Base-by-base conservation (phyloP, 2,113 vertebrate species). In the Apteryx mantelli region DNA sequence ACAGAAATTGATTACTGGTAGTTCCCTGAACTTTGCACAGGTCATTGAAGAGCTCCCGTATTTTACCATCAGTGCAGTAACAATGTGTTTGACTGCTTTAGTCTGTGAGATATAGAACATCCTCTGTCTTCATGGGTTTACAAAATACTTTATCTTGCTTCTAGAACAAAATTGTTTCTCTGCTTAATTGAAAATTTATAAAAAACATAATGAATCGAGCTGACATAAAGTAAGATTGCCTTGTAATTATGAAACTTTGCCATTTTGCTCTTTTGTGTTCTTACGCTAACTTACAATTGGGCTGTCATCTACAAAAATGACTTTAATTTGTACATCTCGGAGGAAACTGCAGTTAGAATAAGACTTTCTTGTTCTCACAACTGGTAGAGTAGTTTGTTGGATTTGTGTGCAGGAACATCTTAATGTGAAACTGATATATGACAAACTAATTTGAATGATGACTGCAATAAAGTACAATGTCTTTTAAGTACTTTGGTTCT, bases 201-300 rank as follows among this genome's bases (percentile, higher is more conserved):
- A 70, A 93, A 48, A 12, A 26, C 75, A n/a, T 74, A 70, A 63
- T 88, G 70, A 80, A 63, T 63, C 4, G 6, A 25, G 44, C 30
- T 97, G 92, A 96, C 58, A 70, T 48, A 46, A 66, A 80, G 60
- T 65, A 80, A 86, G 78, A 92, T 93, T 96, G 89, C 55, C 40
- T 11, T 58, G 40, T 74, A 53, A 91, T 92, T 85, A 89, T 34
- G 44, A 88, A 82, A 80, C 48, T 24, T 34, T 28, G 69, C 58
- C 61, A 85, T 93, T 92, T 86, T 95, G 58, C 60, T 90, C 71
- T 66, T 90, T 60, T 80, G 38, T 92, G 86, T 82, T 89, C 64
- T 74, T 77, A 24, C 48, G 80, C 50, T 78, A 90, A 53, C 38
- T 93, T 53, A 58, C 63, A 89, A 89, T 69, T 48, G 53, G 8